Evolutionary conservation across 64 coral and sea anemone genomes (phyloP).

Genomic region (Dendronephthya gigantea): DNA sequence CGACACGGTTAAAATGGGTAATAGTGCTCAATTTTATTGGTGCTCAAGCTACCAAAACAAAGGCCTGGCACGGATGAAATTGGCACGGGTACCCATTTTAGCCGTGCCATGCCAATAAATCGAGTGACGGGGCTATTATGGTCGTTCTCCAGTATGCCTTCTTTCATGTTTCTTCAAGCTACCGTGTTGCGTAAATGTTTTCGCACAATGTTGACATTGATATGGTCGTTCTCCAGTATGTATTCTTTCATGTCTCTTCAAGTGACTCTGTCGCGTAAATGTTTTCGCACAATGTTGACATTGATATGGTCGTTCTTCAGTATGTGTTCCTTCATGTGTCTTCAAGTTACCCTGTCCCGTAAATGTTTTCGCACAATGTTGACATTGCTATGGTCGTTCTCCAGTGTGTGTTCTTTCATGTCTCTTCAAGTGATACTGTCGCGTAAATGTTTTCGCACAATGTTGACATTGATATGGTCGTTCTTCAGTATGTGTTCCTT

Average conservation of each 20-base stretch:
- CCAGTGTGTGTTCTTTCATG: slow-evolving; percentile 39
- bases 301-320: background rate
- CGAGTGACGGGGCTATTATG: too few species aligned
- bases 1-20: too few species aligned
- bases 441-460: slow-evolving; percentile 29
- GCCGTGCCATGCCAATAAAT: too few species aligned
- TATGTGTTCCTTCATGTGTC: background rate
- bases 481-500: background rate
- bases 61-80: too few species aligned
- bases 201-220: background rate
- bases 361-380: slow-evolving; percentile 39
- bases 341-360: background rate
- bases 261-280: background rate
- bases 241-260: background rate
- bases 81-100: too few species aligned
- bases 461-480: background rate
- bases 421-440: slow-evolving; percentile 7
- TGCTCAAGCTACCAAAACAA: too few species aligned
- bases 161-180: background rate
- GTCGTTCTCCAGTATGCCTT: background rate
- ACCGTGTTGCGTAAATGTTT: background rate
- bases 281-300: slow-evolving; percentile 7
- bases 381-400: slow-evolving; percentile 30
- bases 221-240: background rate
- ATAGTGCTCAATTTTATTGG: too few species aligned